Evolutionary conservation across 2,797 vertebrate genomes (phyloP), one percentile per base, ranked within the genome.

Genomic region (Labroides dimidiatus): DNA sequence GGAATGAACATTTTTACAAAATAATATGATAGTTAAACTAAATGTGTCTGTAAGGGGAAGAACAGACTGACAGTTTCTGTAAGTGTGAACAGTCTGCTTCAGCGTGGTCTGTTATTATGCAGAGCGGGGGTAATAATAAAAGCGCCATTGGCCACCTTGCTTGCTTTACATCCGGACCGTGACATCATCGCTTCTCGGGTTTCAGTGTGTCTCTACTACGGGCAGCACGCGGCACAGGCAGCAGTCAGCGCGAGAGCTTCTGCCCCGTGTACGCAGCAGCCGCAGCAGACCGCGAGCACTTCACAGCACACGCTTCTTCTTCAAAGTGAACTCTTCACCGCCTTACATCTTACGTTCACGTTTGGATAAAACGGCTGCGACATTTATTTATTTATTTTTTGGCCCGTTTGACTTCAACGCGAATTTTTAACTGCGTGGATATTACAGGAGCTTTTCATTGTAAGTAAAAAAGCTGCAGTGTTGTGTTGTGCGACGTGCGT

Each of bases 161-260:
- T 45, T 30, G 55, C 79, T 86, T 69, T 80, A 84, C 81, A 85
- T 84, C 91, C 89, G 82, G 92, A 69, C 71, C 62, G 86, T 96
- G 96, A 96, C 95, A 89, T 96, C 94, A 95, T 80, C 72, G 39
- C 60, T 89, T 93, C 84, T 96, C 93, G 80, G 93, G 89, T 95
- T 92, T 84, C 89, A 84, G 42, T 33, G 65, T 69, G 74, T 68
- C 69, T 62, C 50, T 67, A 82, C 79, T 82, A 71, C 78, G 13
- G 80, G 56, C 82, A 33, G 80, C 86, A 80, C 87, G 85, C 87
- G 70, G 70, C 85, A 74, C 87, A 74, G 86, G 74, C 87, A 75
- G 86, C 91, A 91, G 83, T 81, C 72, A 27, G 74, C 70, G 78
- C 81, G 82, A 88, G 88, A 20, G n/a, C 85, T 78, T 79, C 80